Base-by-base conservation (phyloP, 2,888 invertebrate species). In the Antheraea yamamai region DNA sequence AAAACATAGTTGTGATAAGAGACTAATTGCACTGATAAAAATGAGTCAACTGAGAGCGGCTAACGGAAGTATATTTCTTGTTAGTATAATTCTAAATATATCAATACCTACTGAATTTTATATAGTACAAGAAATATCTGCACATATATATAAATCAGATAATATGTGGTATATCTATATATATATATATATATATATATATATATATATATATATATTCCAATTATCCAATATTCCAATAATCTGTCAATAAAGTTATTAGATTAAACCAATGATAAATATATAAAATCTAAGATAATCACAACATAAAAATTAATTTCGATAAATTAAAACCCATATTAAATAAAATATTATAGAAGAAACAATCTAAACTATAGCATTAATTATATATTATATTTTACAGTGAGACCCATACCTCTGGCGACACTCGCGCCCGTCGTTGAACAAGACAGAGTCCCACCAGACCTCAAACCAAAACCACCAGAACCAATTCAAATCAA, bases 381-480 rank as follows among this genome's bases (percentile, higher is more conserved):
- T 61, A n/a, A 66, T 30, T 30, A 10, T 61, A 61, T 23, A 61
- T 61, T 61, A 30, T 66, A 66, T 55, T 80, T 82, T 78, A 71
- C 85, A 85, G 82, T 71, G 72, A 76, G 79, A 61, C 78, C 81
- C 6, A 76, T 73, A 47, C 78, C 78, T 47, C 30, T 78, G 14
- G 73, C 83, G 4, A 79, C 87, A 8, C 76, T 81, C 71, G 77
- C 79, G 35, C 79, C 78, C 35, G 75, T 83, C 4, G 74, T 78
- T 61, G 88, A 89, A 75, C 85, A 86, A 47, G 89, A 89, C 47
- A 84, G 81, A 74, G 77, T 84, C 23, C 80, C 86, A 16, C 83
- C 86, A 12, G 85, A 88, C 26, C 83, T 90, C 39, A 39, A 39
- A 2, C 83, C 87, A 8, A 92, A 88, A 78, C 87, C 88, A 3